Percentiles rank a stretch among this genome's conserved stretches.
Conservation (phyloP, 2,797 vertebrate species). For the Enteromius paludinosus region DNA sequence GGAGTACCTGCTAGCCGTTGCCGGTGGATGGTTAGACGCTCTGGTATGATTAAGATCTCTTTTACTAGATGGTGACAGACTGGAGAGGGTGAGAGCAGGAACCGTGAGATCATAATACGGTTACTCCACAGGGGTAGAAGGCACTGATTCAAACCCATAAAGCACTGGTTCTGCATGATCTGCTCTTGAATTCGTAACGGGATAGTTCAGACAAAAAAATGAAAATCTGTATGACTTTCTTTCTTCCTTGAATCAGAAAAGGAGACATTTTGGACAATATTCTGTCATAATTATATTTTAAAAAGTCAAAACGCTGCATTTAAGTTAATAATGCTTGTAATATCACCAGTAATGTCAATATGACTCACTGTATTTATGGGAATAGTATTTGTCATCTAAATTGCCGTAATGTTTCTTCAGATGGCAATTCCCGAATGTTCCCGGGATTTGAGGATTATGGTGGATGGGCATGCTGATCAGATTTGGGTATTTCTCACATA, state of each 20-base stretch:
- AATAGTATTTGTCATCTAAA: not conserved
- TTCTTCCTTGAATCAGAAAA: not conserved
- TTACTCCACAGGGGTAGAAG: slow-evolving; percentile 66
- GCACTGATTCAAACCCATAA: slow-evolving; percentile 39
- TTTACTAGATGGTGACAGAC: slow-evolving; percentile 89
- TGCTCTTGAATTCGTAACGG: slow-evolving; percentile 20
- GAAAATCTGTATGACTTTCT: not conserved
- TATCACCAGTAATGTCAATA: not conserved
- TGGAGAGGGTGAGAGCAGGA: slow-evolving; percentile 84
- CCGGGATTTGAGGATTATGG: not conserved
- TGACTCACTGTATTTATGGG: not conserved
- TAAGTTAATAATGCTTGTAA: not conserved
- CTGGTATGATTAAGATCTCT: slow-evolving; percentile 90
- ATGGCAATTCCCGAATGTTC: not conserved
- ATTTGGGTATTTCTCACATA: slow-evolving; percentile 5
- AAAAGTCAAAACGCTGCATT: not conserved
- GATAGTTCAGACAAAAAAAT: not conserved
- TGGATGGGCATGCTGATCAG: not conserved
- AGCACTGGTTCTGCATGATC: slow-evolving; percentile 25
- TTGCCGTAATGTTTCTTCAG: not conserved
- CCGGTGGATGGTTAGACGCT: slow-evolving; percentile 82
- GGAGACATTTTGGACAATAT: not conserved
- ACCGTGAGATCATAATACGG: slow-evolving; percentile 77
- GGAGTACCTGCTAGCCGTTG: slow-evolving; percentile 85
- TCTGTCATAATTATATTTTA: not conserved